Conservation (phyloP, 2,113 vertebrate genomes). For the Eonycteris spelaea region DNA sequence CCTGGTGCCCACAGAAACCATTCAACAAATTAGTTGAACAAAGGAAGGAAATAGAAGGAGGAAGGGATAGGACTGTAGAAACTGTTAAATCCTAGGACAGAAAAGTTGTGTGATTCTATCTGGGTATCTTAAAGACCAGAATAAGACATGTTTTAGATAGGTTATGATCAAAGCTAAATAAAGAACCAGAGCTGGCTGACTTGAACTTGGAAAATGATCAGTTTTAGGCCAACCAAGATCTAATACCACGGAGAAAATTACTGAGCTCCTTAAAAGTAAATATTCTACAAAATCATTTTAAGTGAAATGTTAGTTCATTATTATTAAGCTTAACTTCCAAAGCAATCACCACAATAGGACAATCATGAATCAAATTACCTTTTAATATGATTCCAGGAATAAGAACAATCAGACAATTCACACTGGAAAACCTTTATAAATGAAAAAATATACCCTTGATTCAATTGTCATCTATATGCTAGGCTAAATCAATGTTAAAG, state of each 20-base stretch:
- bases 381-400: constrained; percentile 35
- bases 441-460: constrained; percentile 38
- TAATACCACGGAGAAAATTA: constrained; percentile 16
- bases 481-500: constrained; percentile 14
- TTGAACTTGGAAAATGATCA: constrained; percentile 20
- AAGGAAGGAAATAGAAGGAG: not conserved
- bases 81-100: not conserved
- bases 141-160: not conserved
- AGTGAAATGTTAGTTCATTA: constrained; percentile 40
- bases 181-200: not conserved
- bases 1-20: not conserved
- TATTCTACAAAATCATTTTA: not conserved
- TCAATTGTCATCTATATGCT: not conserved
- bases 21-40: not conserved
- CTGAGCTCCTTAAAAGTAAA: constrained; percentile 10
- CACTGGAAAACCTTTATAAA: constrained; percentile 24
- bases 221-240: not conserved
- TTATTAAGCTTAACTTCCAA: constrained; percentile 45
- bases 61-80: not conserved
- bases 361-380: constrained; percentile 36
- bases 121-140: not conserved
- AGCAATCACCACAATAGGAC: not conserved
- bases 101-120: constrained; percentile 9
- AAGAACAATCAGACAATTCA: constrained; percentile 40
- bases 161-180: constrained; percentile 19